A percentile compares a stretch with the other conserved stretches of the same genome.
phyloP scores from a whole-genome alignment of 2,797 vertebrate genomes.

The Neosalanx taihuensis region DNA sequence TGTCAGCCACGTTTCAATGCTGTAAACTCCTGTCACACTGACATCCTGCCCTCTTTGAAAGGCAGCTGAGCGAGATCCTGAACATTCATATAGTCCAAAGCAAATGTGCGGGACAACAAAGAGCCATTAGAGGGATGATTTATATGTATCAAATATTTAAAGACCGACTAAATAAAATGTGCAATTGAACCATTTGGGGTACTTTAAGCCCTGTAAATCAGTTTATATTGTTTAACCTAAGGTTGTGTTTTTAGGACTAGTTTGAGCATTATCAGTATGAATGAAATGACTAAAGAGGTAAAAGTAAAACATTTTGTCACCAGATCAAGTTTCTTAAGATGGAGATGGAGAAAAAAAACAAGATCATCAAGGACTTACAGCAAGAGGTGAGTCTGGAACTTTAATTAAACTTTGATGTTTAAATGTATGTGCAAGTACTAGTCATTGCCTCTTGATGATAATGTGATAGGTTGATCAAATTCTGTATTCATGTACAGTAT shows the following conservation, averaged over 20 bases:
- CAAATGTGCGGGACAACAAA: constrained; percentile 7
- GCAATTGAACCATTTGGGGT: constrained; percentile 16
- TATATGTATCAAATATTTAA: constrained; percentile 10
- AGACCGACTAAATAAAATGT: neutral
- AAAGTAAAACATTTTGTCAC: constrained; percentile 43
- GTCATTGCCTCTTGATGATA: neutral
- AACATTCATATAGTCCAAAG: neutral
- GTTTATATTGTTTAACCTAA: constrained; percentile 18
- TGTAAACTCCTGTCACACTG: constrained; percentile 23
- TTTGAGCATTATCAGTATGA: neutral
- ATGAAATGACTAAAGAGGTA: neutral
- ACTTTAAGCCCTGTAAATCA: constrained; percentile 4
- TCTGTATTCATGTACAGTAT: too few species aligned
- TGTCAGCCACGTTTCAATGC: constrained; percentile 23
- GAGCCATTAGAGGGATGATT: constrained; percentile 22
- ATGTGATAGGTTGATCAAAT: too few species aligned
- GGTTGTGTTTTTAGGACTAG: neutral
- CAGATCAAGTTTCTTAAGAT: constrained; percentile 96
- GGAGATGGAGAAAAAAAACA: constrained; percentile 97
- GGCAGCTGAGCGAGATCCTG: neutral
- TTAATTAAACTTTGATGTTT: neutral
- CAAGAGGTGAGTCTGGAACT: constrained; percentile 84
- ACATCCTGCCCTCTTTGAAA: neutral
- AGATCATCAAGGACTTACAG: constrained; percentile 97
- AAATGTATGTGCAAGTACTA: neutral